Evolutionary conservation across 2,797 vertebrate species (phyloP), one percentile per base, ranked within the genome.

Genomic region (Echeneis naucrates): DNA sequence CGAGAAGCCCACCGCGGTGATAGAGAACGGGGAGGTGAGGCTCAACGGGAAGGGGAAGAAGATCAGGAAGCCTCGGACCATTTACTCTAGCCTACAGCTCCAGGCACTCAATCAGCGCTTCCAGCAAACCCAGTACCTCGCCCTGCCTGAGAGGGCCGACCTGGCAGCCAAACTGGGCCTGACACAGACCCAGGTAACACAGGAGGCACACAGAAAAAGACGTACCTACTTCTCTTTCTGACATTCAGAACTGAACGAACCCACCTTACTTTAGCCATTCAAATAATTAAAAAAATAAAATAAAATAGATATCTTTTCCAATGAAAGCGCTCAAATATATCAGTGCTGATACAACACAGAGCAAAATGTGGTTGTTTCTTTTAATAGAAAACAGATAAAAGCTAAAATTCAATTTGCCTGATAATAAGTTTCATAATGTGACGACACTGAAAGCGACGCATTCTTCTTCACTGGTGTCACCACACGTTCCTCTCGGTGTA

Each of bases 61-160:
- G 89, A 94, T 96, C 55, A 87, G 95, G 19, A 98, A 97, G 77
- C 96, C 96, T 0, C 94, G 97, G n/a, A 98, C 96, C 89, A 97
- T 97, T 87, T 97, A 96, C 89, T 98, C 96, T 58, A 97, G 96
- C 65, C 89, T 97, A 56, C 96, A 97, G 91, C 95, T 98, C 11
- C 96, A 97, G 81, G 95, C 95, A 0, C 94, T 98, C 23, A 98
- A 98, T 93, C 96, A 97, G 88, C 94, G 95, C 50, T 98, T 98
- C 94, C 97, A 98, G 88, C 96, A 98, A 70, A 96, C 96, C 12
- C 97, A 98, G 93, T 98, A 98, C 92, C 95, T 97, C 71, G 96
- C 97, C 0, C 92, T 97, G 85, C 96, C 97, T 0, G 96, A 97
- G 86, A 93, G 97, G 40, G 96, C 96, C 0, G 96, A 97, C 80